phyloP scores from a whole-genome alignment of 1,140 invertebrate genomes.

The Microplitis demolitor region DNA sequence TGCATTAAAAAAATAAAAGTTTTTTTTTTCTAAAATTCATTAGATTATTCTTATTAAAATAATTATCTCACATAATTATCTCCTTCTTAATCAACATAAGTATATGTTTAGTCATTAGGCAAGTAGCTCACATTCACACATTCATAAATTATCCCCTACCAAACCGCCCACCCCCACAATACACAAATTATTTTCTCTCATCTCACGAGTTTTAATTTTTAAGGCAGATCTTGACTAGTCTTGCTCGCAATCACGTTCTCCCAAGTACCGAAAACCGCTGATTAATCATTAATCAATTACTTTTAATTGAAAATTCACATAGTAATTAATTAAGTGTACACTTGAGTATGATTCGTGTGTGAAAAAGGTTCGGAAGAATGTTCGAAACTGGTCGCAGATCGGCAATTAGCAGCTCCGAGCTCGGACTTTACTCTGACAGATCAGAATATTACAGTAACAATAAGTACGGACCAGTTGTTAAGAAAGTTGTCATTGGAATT shows the following conservation, averaged over 20 bases:
- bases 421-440: constrained; percentile 57
- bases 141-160: constrained; percentile 15
- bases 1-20: too few species aligned
- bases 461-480: constrained; percentile 43
- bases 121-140: constrained; percentile 23
- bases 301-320: background rate
- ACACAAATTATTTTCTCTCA: background rate
- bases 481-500: constrained; percentile 53
- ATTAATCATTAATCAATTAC: background rate
- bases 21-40: too few species aligned
- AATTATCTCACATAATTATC: too few species aligned
- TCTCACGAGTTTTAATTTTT: background rate
- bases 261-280: background rate
- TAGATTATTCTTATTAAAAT: too few species aligned
- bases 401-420: constrained; percentile 56
- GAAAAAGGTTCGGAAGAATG: constrained; percentile 44
- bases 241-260: too few species aligned
- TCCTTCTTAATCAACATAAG: too few species aligned
- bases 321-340: background rate
- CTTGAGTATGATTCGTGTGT: background rate
- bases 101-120: constrained; percentile 10
- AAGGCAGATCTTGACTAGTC: background rate
- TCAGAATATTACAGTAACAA: constrained; percentile 47
- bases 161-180: background rate
- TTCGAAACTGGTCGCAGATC: constrained; percentile 52